These are phyloP conservation scores for Archilochus colubris DNA, from an alignment of 2,113 vertebrate species.

Conservation along the genomic window DNA sequence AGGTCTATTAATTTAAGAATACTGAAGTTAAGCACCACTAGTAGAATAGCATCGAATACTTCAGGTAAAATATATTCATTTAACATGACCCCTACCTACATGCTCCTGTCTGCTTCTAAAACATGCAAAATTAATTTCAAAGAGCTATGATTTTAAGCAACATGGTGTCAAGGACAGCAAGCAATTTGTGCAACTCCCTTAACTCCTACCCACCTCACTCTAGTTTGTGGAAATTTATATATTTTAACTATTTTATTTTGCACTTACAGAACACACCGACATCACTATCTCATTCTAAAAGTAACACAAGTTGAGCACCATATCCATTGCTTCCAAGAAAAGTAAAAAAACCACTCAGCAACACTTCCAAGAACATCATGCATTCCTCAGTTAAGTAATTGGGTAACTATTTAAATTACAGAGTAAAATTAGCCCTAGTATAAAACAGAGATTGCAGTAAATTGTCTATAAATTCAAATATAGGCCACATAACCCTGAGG, in stretches of 20 bases:
- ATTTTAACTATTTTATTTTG: constrained; percentile 53
- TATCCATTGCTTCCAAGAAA: not conserved
- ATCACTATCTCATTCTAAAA: constrained; percentile 41
- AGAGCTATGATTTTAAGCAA: not conserved
- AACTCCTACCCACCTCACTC: not conserved
- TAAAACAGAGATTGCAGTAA: constrained; percentile 20
- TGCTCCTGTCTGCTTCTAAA: not conserved
- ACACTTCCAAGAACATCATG: constrained; percentile 33
- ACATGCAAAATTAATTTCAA: not conserved
- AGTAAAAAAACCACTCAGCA: constrained; percentile 28
- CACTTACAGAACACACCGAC: constrained; percentile 13
- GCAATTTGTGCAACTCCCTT: not conserved
- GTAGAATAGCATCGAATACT: not conserved
- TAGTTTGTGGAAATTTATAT: constrained; percentile 32
- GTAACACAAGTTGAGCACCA: not conserved
- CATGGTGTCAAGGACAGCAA: not conserved
- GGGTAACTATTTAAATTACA: constrained; percentile 51
- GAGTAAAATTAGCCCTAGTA: constrained; percentile 49
- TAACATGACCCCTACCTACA: not conserved
- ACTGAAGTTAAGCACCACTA: not conserved
- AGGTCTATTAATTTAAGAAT: not conserved
- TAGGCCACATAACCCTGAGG: not conserved
- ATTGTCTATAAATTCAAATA: constrained; percentile 63
- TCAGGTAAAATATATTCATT: not conserved
- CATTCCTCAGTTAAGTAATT: constrained; percentile 48